Percentiles rank a stretch among this genome's conserved stretches.
phyloP scores from a whole-genome alignment of 2,113 vertebrate genomes.

The Dinomys branickii region DNA sequence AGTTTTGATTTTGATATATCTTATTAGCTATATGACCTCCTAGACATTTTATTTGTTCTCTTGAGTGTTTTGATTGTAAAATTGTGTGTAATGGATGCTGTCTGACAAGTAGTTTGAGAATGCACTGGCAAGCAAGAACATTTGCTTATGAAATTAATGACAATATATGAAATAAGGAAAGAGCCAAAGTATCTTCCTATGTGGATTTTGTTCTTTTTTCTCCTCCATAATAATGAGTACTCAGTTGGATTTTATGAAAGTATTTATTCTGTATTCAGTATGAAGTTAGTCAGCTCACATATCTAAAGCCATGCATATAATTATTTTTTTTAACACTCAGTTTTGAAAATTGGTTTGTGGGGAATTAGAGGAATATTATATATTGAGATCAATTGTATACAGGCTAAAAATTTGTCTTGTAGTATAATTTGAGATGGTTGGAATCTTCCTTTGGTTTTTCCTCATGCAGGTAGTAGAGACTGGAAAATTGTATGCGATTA shows the following conservation, averaged over 20 bases:
- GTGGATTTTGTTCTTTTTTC: background rate
- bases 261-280: background rate
- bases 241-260: background rate
- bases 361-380: background rate
- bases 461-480: background rate
- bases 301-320: background rate
- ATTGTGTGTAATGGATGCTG: background rate
- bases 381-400: background rate
- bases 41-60: background rate
- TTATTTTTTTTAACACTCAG: background rate
- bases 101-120: background rate
- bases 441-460: background rate
- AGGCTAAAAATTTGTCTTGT: background rate
- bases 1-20: background rate
- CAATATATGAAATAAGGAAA: background rate
- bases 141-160: background rate
- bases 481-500: background rate
- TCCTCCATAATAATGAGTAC: background rate
- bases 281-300: background rate
- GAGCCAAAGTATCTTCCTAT: background rate
- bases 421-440: background rate
- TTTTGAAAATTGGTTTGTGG: background rate
- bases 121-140: constrained; percentile 1
- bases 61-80: background rate
- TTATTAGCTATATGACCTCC: background rate